Evolutionary conservation across 2,888 invertebrate genomes (phyloP).

Genomic region (Lepidocyrtoides sp.): DNA sequence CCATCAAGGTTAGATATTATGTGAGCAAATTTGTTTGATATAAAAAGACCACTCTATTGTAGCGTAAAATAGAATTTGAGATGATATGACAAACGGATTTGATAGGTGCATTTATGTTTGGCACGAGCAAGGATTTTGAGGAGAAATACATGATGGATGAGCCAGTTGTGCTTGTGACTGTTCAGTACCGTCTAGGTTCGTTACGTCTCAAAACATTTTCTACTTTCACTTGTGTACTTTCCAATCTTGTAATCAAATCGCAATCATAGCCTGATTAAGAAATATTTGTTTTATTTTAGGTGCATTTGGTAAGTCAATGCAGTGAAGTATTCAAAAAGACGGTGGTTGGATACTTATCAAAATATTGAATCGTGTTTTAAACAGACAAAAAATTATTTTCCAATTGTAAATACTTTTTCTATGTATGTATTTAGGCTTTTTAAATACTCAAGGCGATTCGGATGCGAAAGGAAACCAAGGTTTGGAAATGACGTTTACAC

Average conservation of each 20-base stretch:
- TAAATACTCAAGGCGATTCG: constrained; percentile 80
- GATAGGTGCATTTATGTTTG: constrained; percentile 84
- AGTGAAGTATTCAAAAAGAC: background rate
- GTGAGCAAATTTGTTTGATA: background rate
- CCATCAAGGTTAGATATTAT: constrained; percentile 76
- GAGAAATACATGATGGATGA: constrained; percentile 85
- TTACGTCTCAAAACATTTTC: no score
- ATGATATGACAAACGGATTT: background rate
- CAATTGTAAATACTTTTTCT: background rate
- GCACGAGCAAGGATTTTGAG: constrained; percentile 81
- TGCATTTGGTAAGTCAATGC: constrained; percentile 45
- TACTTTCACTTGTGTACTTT: no score
- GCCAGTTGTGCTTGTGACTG: constrained; percentile 83
- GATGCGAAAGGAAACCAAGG: constrained; percentile 74
- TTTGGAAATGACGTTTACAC: background rate
- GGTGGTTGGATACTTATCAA: no score
- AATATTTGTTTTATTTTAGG: constrained; percentile 2
- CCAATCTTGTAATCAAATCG: no score
- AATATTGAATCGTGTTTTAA: no score
- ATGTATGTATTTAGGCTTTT: constrained; percentile 70
- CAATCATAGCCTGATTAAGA: no score
- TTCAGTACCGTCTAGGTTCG: constrained; percentile 77
- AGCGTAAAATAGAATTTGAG: background rate
- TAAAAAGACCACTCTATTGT: background rate
- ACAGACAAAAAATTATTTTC: no score